Evolutionary conservation across 2,113 vertebrate species (phyloP), one percentile per base, ranked within the genome.

Genomic region (Rhinoptilus africanus): DNA sequence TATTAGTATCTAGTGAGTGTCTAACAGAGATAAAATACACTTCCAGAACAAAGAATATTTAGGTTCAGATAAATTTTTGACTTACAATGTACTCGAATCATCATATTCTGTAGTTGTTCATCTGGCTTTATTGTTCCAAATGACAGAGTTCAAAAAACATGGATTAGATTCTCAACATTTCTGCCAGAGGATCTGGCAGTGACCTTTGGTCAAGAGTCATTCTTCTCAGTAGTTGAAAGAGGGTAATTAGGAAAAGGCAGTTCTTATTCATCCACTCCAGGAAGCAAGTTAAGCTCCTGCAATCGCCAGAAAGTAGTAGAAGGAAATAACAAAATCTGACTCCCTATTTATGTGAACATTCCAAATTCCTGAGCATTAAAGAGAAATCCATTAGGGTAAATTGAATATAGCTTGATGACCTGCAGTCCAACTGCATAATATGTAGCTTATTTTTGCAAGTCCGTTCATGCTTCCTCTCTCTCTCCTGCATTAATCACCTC

Each of bases 81-180:
- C 19, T 64, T 72, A 19, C 0, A 2, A 2, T n/a, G 37, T 57
- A 32, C 19, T 73, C 0, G 0, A 39, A n/a, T 51, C 8, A 23
- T n/a, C 0, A 1, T 30, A 13, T 56, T 72, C 48, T 63, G 4
- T 54, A 60, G 27, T 34, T 63, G 64, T 54, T 84, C 26, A 62
- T 86, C n/a, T 89, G 73, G 20, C 47, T 86, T 74, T 59, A 26
- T 39, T 62, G 51, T 92, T 89, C 56, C 80, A 81, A 66, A 12
- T 82, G 77, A 35, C 32, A 54, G 56, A 47, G 75, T 48, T 88
- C 26, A 62, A 56, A 78, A 45, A 43, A 2, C 22, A 24, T 6
- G 39, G 24, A 3, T 8, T 26, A 77, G 43, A 30, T 67, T 62
- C 57, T 88, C 57, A 35, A n/a, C 14, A 9, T 69, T 87, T 82